phyloP scores from a whole-genome alignment of 2,113 vertebrate genomes.

The Oophaga pumilio region DNA sequence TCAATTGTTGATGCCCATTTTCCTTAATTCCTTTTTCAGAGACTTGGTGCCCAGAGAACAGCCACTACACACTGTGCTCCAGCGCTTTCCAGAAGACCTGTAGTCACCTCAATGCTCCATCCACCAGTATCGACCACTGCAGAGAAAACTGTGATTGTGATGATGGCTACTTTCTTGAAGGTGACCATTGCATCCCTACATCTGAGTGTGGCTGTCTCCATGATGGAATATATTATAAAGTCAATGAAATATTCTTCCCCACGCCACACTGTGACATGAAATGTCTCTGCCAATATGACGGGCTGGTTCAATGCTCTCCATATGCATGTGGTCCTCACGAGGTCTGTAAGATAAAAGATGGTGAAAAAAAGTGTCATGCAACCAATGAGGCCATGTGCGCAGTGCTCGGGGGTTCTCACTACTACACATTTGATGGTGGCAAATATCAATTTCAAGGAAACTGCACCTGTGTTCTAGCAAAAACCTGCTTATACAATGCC shows the following conservation, averaged over 20 bases:
- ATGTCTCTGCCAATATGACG: conserved; percentile 71
- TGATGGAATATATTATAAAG: conserved; percentile 41
- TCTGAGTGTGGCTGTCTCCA: conserved; percentile 52
- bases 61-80: conserved; percentile 28
- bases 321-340: conserved; percentile 60
- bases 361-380: conserved; percentile 76
- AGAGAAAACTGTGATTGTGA: conserved; percentile 56
- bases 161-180: conserved; percentile 55
- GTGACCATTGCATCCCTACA: conserved; percentile 38
- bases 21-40: not conserved
- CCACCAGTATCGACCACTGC: not conserved
- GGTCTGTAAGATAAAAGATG: conserved; percentile 73
- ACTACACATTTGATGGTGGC: conserved; percentile 76
- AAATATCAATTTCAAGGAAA: conserved; percentile 74
- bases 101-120: not conserved
- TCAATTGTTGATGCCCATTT: not conserved
- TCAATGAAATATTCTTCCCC: conserved; percentile 64
- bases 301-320: conserved; percentile 66
- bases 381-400: conserved; percentile 73
- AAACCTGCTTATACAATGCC: conserved; percentile 62
- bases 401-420: conserved; percentile 69
- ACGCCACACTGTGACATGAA: conserved; percentile 71
- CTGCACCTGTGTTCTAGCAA: conserved; percentile 77
- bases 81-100: conserved; percentile 36
- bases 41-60: conserved; percentile 23